Percentiles rank a stretch among this genome's conserved stretches.
These are phyloP conservation scores for Sipha maydis DNA, from an alignment of 2,888 invertebrate genomes.

Conservation along the genomic window DNA sequence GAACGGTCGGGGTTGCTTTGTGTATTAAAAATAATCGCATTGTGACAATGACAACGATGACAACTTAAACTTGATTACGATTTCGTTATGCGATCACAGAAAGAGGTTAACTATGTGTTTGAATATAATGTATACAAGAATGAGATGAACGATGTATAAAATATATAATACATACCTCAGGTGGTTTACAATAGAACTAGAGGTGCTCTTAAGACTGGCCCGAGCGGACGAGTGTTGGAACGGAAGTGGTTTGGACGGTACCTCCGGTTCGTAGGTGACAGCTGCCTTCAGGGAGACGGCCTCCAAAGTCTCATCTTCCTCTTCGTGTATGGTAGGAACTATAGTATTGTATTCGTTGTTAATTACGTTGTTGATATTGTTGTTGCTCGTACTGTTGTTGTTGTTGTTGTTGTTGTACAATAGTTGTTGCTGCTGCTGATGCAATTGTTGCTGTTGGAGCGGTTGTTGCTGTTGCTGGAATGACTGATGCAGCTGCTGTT, in stretches of 20 bases:
- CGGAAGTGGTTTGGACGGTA: conserved; percentile 66
- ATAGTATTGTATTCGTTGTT: conserved; percentile 19
- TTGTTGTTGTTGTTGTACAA: neutral
- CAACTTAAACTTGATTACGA: too few species aligned
- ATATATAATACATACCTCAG: conserved; percentile 70
- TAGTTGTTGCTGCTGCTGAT: conserved; percentile 17
- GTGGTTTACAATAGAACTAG: conserved; percentile 76
- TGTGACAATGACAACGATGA: too few species aligned
- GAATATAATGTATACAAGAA: too few species aligned
- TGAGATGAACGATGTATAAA: neutral
- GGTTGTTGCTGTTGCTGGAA: neutral
- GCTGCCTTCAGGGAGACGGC: neutral
- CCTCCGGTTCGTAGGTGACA: conserved; percentile 17
- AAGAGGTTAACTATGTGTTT: too few species aligned
- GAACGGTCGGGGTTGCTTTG: too few species aligned
- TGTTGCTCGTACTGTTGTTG: conserved; percentile 18
- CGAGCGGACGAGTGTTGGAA: conserved; percentile 65
- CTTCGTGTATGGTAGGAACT: conserved; percentile 61
- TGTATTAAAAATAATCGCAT: too few species aligned
- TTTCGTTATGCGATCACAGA: neutral
- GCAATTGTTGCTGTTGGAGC: neutral
- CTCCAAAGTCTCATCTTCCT: conserved; percentile 51
- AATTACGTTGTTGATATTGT: neutral
- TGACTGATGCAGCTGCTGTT: conserved; percentile 11
- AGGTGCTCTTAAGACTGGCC: conserved; percentile 69